Percentiles rank a stretch among this genome's conserved stretches.
phyloP scores from a whole-genome alignment of 2,113 vertebrate species.

The Piprites chloris region DNA sequence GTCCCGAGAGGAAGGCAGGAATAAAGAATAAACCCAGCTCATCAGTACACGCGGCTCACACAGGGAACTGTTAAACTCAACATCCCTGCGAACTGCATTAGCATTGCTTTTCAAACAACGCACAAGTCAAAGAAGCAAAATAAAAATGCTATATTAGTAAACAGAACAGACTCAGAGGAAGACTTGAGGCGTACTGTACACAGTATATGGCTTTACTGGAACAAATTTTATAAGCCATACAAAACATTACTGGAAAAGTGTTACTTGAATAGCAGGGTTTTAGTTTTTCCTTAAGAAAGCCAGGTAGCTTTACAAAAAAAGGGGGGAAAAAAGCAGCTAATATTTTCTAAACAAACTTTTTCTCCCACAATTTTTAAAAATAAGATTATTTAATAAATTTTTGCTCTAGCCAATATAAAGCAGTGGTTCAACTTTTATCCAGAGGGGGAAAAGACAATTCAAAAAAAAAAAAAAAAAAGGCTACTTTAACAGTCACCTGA shows the following conservation, averaged over 20 bases:
- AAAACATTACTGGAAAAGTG: not conserved
- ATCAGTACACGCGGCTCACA: conserved; percentile 59
- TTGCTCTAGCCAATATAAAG: not conserved
- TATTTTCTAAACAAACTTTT: conserved; percentile 3
- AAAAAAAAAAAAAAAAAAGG: not conserved
- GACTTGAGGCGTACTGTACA: conserved; percentile 67
- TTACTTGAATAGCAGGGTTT: not conserved
- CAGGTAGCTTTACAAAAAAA: conserved; percentile 2
- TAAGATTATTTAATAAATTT: not conserved
- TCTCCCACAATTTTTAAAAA: not conserved
- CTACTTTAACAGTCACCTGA: conserved; percentile 79
- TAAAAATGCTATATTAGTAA: conserved; percentile 65
- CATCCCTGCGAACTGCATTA: conserved; percentile 47
- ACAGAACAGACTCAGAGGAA: conserved; percentile 80
- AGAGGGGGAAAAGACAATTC: conserved; percentile 11
- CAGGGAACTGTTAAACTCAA: not conserved
- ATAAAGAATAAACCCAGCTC: conserved; percentile 81
- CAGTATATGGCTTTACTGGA: conserved; percentile 34
- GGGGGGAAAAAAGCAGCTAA: not conserved
- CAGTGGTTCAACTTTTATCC: not conserved
- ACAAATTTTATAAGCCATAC: conserved; percentile 46
- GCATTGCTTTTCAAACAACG: conserved; percentile 54
- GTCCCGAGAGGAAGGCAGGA: conserved; percentile 79
- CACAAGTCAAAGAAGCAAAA: conserved; percentile 66
- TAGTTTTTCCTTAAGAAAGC: conserved; percentile 25